Conservation (phyloP, 2,888 invertebrate species). For the Schizotus pectinicornis region DNA sequence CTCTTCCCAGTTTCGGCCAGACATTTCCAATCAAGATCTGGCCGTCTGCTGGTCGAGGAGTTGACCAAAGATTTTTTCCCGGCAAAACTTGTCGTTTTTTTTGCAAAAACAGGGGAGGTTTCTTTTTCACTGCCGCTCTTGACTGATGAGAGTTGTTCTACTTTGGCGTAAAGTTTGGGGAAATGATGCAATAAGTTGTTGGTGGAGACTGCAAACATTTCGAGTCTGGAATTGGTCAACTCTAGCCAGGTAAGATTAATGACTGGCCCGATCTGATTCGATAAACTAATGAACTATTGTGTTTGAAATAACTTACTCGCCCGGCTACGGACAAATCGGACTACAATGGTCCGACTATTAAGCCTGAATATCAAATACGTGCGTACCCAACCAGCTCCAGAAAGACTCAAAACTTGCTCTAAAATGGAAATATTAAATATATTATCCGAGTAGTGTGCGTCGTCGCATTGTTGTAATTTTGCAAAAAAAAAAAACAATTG, state of each 20-base stretch:
- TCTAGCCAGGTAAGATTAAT: conserved; percentile 53
- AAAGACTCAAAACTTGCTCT: not conserved
- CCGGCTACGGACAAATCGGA: conserved; percentile 53
- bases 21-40: no score
- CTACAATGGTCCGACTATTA: conserved; percentile 52
- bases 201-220: no score
- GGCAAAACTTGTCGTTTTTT: no score
- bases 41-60: no score
- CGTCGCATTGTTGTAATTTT: no score
- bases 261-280: conserved; percentile 58
- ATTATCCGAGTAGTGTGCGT: not conserved
- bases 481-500: not conserved
- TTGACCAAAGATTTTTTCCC: no score
- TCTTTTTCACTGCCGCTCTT: no score
- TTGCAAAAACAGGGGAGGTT: no score
- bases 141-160: no score
- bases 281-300: conserved; percentile 61
- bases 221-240: conserved; percentile 23
- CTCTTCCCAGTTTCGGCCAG: no score
- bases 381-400: not conserved
- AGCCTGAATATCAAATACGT: conserved; percentile 45
- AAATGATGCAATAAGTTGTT: not conserved
- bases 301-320: conserved; percentile 57
- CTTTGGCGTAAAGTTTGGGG: not conserved
- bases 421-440: conserved; percentile 1